Evolutionary conservation across 2,113 vertebrate species (phyloP), one percentile per base, ranked within the genome.

Genomic region (Elanus axillaris): DNA sequence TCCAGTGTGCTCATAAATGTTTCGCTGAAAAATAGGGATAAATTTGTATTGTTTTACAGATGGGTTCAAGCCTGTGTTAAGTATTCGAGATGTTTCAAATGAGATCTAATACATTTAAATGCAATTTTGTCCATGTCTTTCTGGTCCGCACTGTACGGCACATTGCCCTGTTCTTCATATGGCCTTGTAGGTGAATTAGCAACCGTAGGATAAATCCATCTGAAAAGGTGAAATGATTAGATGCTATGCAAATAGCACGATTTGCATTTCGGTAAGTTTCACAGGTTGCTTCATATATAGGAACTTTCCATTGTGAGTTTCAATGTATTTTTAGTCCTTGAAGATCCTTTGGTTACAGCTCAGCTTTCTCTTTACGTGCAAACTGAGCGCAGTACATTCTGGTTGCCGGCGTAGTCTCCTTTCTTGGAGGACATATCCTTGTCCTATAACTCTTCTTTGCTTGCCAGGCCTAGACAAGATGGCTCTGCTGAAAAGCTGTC

Each of bases 401-500:
- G 2, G 27, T 47, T 77, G 80, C 56, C 66, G 55, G 34, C 14
- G 13, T 34, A 72, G 53, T 78, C 83, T 93, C 77, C 52, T 91
- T 77, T 78, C 72, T 77, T 55, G 58, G 73, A 95, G 86, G 90
- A 58, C 25, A 0, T 56, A 76, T 59, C 73, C 60, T 85, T 95
- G 66, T 91, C 83, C 84, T 81, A 0, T 26, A 88, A 64, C 55
- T 45, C 88, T 68, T 71, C 58, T 79, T 42, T 59, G 27, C 64
- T 87, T 95, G 66, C 78, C 95, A 86, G 88, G 42, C 43, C 83
- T 27, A 66, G 89, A 90, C 64, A 77, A 63, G 76, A 36, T 81
- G 90, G 68, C 87, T 97, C 79, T 92, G 75, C 60, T 94, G 96
- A 50, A 88, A 95, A 89, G n/a, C 62, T 79, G 26, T 93, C 89